Evolutionary conservation across 2,888 invertebrate genomes (phyloP).

Genomic region (Myopa tessellatipennis): DNA sequence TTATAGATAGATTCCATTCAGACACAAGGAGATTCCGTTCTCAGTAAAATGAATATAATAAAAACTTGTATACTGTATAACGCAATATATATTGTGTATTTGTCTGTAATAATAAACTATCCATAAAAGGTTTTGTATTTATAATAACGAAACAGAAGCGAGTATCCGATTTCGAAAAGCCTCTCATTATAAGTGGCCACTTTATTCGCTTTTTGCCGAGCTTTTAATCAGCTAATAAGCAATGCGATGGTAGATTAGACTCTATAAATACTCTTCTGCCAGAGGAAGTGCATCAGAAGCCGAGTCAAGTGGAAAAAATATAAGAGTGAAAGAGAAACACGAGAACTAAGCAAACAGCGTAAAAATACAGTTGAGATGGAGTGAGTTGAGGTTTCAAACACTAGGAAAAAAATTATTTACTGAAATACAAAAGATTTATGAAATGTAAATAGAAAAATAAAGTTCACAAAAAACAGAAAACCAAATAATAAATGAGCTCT

Average conservation of each 20-base stretch:
- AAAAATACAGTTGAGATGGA: not conserved
- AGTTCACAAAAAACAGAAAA: not conserved
- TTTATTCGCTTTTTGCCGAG: not conserved
- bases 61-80: too few species aligned
- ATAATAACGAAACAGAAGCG: too few species aligned
- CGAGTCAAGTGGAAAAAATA: not conserved
- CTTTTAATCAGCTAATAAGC: constrained; percentile 30
- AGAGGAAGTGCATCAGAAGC: not conserved
- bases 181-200: not conserved
- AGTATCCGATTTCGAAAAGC: not conserved
- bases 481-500: not conserved
- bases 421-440: too few species aligned
- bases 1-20: too few species aligned
- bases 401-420: too few species aligned
- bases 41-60: too few species aligned
- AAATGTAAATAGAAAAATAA: not conserved
- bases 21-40: too few species aligned
- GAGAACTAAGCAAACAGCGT: not conserved
- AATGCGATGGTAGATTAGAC: constrained; percentile 1
- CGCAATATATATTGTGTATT: too few species aligned
- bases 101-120: too few species aligned
- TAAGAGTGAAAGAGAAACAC: not conserved
- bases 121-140: too few species aligned
- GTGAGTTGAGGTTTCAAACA: not conserved
- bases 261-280: not conserved